Base-by-base conservation (phyloP, 2,797 vertebrate genomes). In the Acridotheres tristis region DNA sequence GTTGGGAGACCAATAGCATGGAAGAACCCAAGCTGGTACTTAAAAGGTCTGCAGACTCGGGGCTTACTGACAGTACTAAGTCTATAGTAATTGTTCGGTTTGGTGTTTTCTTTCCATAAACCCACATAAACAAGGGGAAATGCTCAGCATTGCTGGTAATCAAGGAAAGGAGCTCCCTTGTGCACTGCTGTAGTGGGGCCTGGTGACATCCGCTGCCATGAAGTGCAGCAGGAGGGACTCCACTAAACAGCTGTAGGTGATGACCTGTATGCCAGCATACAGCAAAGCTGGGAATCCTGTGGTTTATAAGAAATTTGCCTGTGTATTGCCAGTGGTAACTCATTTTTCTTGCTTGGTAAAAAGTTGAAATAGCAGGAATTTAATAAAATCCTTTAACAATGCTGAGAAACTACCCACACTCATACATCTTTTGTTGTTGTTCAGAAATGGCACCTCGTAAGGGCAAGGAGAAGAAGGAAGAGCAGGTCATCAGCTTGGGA, bases 401-500 rank as follows among this genome's bases (percentile, higher is more conserved):
- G 11, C 42, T 36, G 30, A n/a, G 30, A 23, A 29, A 25, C 7
- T 9, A 32, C 7, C 2, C 2, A 86, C 6, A 9, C 17, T 12
- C 16, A 5, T 15, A 4, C 16, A 30, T 67, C 14, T 87, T 47
- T 9, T n/a, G 10, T 57, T 69, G 16, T 74, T 71, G 11, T 58
- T 62, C 36, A 98, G 97, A 97, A 92, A 99, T 99, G 99, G 99
- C 99, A 96, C 99, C 99, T 96, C 99, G 99, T 73, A 99, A 99
- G 98, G 99, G 99, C 76, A 99, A 99, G 95, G 99, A 99, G 97
- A 99, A 99, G 99, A 99, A 99, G 98, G 99, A 99, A 96, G 99
- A 99, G 82, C 99, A 99, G 98, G 99, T 99, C 58, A 99, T 99
- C 98, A 99, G 99, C 85, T 95, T 99, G 59, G 99, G 99, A 42